These are phyloP conservation scores for Pseudobourletiella spinata DNA, from an alignment of 1,140 invertebrate genomes.

Conservation along the genomic window DNA sequence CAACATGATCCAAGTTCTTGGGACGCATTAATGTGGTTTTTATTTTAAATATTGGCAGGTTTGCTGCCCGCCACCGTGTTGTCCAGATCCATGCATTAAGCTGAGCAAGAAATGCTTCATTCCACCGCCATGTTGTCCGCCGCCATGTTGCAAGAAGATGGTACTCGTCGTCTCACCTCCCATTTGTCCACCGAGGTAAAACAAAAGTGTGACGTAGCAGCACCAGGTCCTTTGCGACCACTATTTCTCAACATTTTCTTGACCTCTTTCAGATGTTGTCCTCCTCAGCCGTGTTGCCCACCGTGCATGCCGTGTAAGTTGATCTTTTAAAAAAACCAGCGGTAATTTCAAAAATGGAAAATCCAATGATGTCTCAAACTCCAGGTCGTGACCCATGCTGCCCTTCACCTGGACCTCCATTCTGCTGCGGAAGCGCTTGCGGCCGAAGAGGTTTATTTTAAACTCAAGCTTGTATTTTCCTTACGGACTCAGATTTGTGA, in stretches of 20 bases:
- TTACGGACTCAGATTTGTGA: too few relatives aligned
- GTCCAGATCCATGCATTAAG: slow-evolving; percentile 22
- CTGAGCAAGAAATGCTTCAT: slow-evolving; percentile 17
- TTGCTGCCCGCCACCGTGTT: slow-evolving; percentile 18
- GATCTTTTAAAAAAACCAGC: background rate
- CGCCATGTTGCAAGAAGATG: slow-evolving; percentile 23
- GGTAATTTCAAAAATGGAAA: background rate
- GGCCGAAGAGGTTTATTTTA: background rate
- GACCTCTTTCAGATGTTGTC: background rate
- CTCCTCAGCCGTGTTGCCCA: slow-evolving; percentile 7
- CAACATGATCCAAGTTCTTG: too few relatives aligned
- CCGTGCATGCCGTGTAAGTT: slow-evolving; percentile 4
- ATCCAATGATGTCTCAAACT: background rate
- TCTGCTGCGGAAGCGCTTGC: background rate
- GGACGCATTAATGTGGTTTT: too few relatives aligned
- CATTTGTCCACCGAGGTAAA: slow-evolving; percentile 12
- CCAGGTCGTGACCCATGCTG: background rate
- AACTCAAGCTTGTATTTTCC: background rate
- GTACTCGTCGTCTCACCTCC: slow-evolving; percentile 16
- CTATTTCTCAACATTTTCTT: too few relatives aligned
- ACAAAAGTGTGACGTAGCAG: background rate
- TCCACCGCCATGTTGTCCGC: slow-evolving; percentile 16
- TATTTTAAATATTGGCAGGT: background rate
- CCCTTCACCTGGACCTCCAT: background rate
- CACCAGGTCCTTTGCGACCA: too few relatives aligned